Evolutionary conservation across 2,113 vertebrate species (phyloP).

Genomic region (Hemiscyllium ocellatum): DNA sequence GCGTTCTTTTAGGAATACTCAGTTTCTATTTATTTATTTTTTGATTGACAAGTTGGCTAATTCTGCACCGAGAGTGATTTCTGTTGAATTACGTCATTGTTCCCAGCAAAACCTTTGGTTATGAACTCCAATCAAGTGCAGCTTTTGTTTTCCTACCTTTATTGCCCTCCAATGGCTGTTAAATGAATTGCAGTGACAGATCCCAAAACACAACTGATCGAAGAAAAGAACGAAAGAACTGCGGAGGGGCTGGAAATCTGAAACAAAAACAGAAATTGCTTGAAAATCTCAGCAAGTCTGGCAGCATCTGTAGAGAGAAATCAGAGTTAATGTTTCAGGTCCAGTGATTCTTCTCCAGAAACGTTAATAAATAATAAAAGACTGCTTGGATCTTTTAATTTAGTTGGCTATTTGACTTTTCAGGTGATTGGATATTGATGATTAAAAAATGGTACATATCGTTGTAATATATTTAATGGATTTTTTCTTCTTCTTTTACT

Average conservation of each 20-base stretch:
- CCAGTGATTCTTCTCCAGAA: no score
- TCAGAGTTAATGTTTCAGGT: no score
- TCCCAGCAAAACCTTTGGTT: neutral
- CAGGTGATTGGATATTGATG: no score
- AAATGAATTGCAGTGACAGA: neutral
- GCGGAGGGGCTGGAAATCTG: no score
- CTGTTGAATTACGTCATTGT: neutral
- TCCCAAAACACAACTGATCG: neutral
- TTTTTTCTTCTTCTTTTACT: neutral
- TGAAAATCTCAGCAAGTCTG: no score
- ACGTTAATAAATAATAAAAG: neutral
- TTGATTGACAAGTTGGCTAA: neutral
- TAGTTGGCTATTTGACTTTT: neutral
- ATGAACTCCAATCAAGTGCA: neutral
- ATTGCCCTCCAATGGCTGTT: slow-evolving; percentile 9
- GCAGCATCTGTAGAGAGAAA: no score
- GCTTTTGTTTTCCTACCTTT: neutral
- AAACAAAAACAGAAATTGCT: no score
- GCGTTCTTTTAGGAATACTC: neutral
- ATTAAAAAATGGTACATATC: neutral
- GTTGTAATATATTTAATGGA: neutral
- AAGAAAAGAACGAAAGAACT: no score
- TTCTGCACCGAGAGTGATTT: neutral
- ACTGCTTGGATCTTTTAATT: neutral
- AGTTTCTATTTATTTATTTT: neutral